Base-by-base conservation (phyloP, 2,888 invertebrate genomes). In the Anorthoa munda region DNA sequence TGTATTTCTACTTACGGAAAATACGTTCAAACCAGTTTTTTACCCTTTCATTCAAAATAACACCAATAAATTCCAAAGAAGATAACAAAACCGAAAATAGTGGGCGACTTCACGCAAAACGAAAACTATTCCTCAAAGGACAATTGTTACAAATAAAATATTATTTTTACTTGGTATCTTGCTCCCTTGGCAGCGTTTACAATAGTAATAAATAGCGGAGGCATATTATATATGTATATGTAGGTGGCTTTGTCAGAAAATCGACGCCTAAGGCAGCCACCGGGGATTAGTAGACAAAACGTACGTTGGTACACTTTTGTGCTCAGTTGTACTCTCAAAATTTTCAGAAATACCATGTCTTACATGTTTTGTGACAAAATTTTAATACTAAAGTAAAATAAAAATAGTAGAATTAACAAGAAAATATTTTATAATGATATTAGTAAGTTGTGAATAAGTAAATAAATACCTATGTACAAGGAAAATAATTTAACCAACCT, bases 281-380 rank as follows among this genome's bases (percentile, higher is more conserved):
- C 45, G 26, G 87, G 86, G 86, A 87, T 85, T 86, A 79, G 81
- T 78, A 76, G 70, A 82, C 72, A 76, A 84, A 84, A 86, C 86
- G 82, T 56, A 86, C 85, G 82, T 13, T 11, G 23, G 51, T 82
- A 58, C 70, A 77, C 67, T 79, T 66, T 75, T 76, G 55, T 68
- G 56, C 11, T 46, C n/a, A 63, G 58, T 51, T 17, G 17, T n/a
- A 45, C 9, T n/a, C 61, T 13, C 18, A 31, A 9, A 12, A 58
- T 46, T 31, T 21, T 59, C n/a, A 13, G 7, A 17, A 26, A 13
- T 21, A 7, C 26, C 15, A 39, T 60, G 18, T n/a, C 61, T 46
- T 50, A 46, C 31, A 9, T 31, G n/a, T 55, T 5, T 9, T 21
- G 18, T 12, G 17, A 69, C 26, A 65, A 48, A 0, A 23, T 53